A percentile compares a stretch with the other conserved stretches of the same genome.
Evolutionary conservation across 2,797 vertebrate genomes (phyloP).

Genomic region (Muscicapa striata): DNA sequence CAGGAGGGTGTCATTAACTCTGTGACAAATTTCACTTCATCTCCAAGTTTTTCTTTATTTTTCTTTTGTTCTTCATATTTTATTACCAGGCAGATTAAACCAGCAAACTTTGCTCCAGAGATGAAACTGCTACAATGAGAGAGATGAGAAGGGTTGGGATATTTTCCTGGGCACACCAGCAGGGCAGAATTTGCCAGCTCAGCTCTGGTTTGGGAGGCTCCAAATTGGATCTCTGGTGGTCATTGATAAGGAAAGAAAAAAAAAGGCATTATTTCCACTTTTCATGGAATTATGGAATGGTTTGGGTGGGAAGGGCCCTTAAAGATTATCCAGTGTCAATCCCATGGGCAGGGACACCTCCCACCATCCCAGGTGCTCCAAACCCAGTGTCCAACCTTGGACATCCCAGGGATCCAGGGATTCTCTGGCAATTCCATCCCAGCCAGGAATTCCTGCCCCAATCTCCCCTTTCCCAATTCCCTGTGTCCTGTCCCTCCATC

Average conservation of each 20-base stretch:
- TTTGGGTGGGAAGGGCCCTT: fast-evolving
- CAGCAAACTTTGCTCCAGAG: background rate
- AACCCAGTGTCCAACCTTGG: too few relatives aligned
- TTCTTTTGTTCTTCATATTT: background rate
- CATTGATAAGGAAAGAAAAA: background rate
- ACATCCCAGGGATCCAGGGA: too few relatives aligned
- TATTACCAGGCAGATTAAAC: conserved; percentile 1
- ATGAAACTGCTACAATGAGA: background rate
- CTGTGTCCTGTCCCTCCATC: too few relatives aligned
- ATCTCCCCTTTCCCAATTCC: too few relatives aligned
- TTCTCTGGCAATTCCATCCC: too few relatives aligned
- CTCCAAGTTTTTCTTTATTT: background rate
- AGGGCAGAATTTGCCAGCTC: background rate
- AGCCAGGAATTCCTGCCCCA: too few relatives aligned
- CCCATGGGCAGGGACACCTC: too few relatives aligned
- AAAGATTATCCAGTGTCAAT: fast-evolving
- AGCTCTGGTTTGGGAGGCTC: background rate
- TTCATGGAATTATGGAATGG: background rate
- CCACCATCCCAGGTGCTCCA: too few relatives aligned
- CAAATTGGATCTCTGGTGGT: background rate
- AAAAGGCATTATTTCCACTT: background rate
- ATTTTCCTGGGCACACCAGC: fast-evolving
- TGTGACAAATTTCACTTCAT: background rate
- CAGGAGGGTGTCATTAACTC: conserved; percentile 1
- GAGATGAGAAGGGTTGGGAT: background rate